phyloP scores from a whole-genome alignment of 2,888 invertebrate genomes.

The Chromoteleia sp. region DNA sequence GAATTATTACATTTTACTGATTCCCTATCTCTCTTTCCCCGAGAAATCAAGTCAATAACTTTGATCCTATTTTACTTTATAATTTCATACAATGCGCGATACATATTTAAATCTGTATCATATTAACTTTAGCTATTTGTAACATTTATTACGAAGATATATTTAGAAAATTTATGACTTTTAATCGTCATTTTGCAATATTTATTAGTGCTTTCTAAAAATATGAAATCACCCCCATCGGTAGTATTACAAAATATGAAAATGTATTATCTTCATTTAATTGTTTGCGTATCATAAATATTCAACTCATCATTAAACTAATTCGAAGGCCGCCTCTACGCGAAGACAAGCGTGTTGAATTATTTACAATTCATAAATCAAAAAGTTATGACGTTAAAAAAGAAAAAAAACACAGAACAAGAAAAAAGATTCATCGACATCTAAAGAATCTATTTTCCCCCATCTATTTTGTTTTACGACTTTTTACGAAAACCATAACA shows the following conservation, averaged over 20 bases:
- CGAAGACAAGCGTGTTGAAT: slow-evolving; percentile 7
- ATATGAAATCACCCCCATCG: too few species aligned
- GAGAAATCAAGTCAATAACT: slow-evolving; percentile 12
- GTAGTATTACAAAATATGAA: background rate
- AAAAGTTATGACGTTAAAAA: slow-evolving; percentile 5
- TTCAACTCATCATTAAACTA: slow-evolving; percentile 1
- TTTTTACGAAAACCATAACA: slow-evolving; percentile 11
- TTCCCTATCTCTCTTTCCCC: background rate
- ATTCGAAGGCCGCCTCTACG: slow-evolving; percentile 3
- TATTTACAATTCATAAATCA: slow-evolving; percentile 35
- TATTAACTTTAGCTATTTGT: background rate
- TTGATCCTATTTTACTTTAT: slow-evolving; percentile 30
- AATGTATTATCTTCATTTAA: slow-evolving; percentile 2
- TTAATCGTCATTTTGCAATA: slow-evolving; percentile 8
- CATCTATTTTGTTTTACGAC: slow-evolving; percentile 21
- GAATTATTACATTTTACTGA: background rate
- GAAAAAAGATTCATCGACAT: slow-evolving; percentile 11
- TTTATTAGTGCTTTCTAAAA: background rate
- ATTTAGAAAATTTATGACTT: slow-evolving; percentile 5
- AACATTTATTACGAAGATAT: background rate
- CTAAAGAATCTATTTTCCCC: slow-evolving; percentile 1
- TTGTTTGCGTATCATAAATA: slow-evolving; percentile 30
- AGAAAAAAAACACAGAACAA: background rate
- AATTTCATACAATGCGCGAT: slow-evolving; percentile 18
- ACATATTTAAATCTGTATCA: slow-evolving; percentile 6